phyloP scores from a whole-genome alignment of 2,888 invertebrate species.

The Dasysyrphus albostriatus region DNA sequence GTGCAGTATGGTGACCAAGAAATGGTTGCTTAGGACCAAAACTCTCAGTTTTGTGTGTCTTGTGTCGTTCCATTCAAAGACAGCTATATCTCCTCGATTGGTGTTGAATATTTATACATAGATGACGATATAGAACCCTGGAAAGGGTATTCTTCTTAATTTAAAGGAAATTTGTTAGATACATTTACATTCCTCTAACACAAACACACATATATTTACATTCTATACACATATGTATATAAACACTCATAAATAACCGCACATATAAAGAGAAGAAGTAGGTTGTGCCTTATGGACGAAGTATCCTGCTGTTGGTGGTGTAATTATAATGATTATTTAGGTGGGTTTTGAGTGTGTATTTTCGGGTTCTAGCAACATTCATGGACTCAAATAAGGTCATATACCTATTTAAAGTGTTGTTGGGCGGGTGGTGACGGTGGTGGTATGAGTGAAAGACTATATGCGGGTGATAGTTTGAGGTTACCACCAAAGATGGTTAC shows the following conservation, averaged over 20 bases:
- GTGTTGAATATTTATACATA: not conserved
- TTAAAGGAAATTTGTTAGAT: conserved; percentile 51
- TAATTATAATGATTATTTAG: conserved; percentile 76
- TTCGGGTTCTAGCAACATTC: conserved; percentile 48
- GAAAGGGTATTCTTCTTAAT: conserved; percentile 57
- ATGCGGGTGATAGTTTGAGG: conserved; percentile 71
- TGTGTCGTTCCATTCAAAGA: conserved; percentile 58
- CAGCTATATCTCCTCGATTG: not conserved
- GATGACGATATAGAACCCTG: not conserved
- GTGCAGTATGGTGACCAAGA: conserved; percentile 59
- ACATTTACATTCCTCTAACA: conserved; percentile 64
- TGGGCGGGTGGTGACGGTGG: not conserved
- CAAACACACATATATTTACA: conserved; percentile 45
- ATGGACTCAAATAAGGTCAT: conserved; percentile 27
- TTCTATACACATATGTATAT: conserved; percentile 39
- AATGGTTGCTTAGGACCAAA: conserved; percentile 68
- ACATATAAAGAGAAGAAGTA: conserved; percentile 65
- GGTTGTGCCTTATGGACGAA: conserved; percentile 72
- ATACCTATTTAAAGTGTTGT: not conserved
- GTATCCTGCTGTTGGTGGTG: conserved; percentile 69
- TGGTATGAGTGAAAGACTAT: conserved; percentile 29
- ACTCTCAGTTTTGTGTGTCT: conserved; percentile 64
- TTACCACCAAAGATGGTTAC: conserved; percentile 75
- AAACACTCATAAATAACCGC: conserved; percentile 45
- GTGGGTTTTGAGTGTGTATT: conserved; percentile 72